Base-by-base conservation (phyloP, 2,888 invertebrate species). In the Eupithecia pulchellata region DNA sequence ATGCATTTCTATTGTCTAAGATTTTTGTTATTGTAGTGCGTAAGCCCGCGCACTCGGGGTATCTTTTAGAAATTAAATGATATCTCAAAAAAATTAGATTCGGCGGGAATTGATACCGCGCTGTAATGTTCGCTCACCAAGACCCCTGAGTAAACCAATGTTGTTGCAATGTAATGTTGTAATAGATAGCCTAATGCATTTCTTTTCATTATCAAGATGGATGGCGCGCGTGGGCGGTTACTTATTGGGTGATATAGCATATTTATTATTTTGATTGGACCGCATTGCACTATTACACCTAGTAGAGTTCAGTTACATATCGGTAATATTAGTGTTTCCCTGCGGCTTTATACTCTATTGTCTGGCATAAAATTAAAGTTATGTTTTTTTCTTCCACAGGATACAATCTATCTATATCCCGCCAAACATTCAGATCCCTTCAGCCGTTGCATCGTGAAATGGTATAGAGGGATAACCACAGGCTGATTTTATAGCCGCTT, bases 141-240 rank as follows among this genome's bases (percentile, higher is more conserved):
- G 29, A 60, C 11, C n/a, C 4, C n/a, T 11, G 52, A 13, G 52
- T 52, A 52, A 52, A 11, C 9, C 47, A 63, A 69, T 69, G 61
- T 68, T 62, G 68, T 71, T 67, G 67, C 68, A 71, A 64, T 69
- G 68, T 62, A 64, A 69, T 72, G 64, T 68, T 64, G 67, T 74
- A 77, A 75, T 61, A 62, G 77, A 77, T 73, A 76, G 64, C 42
- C 66, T 78, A 79, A 77, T 79, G 80, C 78, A 81, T 81, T 80
- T 81, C 78, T 79, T 80, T 81, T 74, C 75, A 78, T 79, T 82
- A 84, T 82, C 81, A 79, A 82, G 84, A 85, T 84, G 77, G 81
- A 84, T 84, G 78, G 66, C 74, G 75, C 69, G 77, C 79, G 77
- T 76, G 73, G 76, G 76, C 64, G 55, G 75, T 72, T 76, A 75